Evolutionary conservation across 37 sponge, comb jelly and placozoan species (phyloP).

Genomic region (Hexactinellida sp.): DNA sequence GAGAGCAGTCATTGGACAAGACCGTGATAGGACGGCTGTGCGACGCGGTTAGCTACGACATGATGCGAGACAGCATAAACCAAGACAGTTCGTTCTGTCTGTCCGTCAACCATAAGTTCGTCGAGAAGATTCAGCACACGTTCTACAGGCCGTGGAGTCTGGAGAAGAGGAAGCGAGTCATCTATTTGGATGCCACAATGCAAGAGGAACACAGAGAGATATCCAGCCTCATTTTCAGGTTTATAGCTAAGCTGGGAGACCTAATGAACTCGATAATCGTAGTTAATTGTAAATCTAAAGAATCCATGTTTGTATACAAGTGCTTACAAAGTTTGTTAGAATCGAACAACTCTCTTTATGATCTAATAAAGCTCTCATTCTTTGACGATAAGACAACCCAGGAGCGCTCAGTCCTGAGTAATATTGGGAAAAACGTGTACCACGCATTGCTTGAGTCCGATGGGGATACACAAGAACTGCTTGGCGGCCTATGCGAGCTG

Average conservation of each 20-base stretch:
- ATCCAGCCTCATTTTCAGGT: background rate
- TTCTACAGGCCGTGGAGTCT: background rate
- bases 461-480: background rate
- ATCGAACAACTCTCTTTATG: background rate
- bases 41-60: background rate
- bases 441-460: background rate
- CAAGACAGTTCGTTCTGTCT: background rate
- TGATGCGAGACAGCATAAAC: background rate
- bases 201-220: background rate
- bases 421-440: background rate
- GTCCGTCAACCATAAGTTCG: background rate
- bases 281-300: background rate
- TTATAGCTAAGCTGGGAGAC: background rate
- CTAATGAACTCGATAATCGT: slow-evolving; percentile 5
- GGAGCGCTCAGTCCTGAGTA: background rate
- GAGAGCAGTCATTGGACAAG: background rate
- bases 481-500: background rate
- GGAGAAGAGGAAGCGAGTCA: background rate
- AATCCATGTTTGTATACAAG: background rate
- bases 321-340: background rate
- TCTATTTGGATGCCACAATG: background rate
- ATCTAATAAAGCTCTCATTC: background rate
- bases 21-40: background rate
- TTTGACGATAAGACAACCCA: background rate
- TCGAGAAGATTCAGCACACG: background rate